Evolutionary conservation across 2,113 vertebrate species (phyloP), one percentile per base, ranked within the genome.

Genomic region (Myotis davidii): DNA sequence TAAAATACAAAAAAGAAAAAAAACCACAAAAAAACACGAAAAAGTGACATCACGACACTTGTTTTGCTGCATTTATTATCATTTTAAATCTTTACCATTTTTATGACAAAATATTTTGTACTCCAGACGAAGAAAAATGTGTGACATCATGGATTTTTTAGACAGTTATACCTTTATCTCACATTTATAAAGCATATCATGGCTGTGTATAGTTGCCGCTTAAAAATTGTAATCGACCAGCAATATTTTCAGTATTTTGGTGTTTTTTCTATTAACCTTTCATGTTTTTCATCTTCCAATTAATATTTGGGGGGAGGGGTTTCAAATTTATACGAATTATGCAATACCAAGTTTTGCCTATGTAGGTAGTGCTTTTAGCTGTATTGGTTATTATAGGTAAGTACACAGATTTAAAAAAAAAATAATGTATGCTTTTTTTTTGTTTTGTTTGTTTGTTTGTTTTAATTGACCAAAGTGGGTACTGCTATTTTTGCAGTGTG

Each of bases 301-400:
- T 99, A 99, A 99, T 99, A 99, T 99, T 99, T 98, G 99, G 99
- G 99, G 98, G 99, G 99, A 99, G 99, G 99, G 99, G 98, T 99
- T 99, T 97, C 98, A 99, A 99, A 99, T 99, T 99, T 99, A 99
- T 99, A 99, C 98, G 98, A 99, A 99, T 99, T 99, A 99, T 99
- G 99, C 99, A 99, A 99, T 99, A 99, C 99, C 99, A 99, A 99
- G 99, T 99, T 99, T 99, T 99, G 99, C 99, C 99, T 99, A 99
- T 99, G 99, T 99, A 99, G 99, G 99, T 99, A 99, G 99, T 99
- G 99, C 99, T 99, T 99, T 99, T 99, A 99, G 99, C 99, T 99
- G 98, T 99, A 99, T 99, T 99, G 99, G 99, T 99, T 99, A 99
- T 99, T 99, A 99, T 99, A 99, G 98, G 99, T 99, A 99, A 99